Base-by-base conservation (phyloP, 1,140 invertebrate genomes). In the Drosophila navojoa region DNA sequence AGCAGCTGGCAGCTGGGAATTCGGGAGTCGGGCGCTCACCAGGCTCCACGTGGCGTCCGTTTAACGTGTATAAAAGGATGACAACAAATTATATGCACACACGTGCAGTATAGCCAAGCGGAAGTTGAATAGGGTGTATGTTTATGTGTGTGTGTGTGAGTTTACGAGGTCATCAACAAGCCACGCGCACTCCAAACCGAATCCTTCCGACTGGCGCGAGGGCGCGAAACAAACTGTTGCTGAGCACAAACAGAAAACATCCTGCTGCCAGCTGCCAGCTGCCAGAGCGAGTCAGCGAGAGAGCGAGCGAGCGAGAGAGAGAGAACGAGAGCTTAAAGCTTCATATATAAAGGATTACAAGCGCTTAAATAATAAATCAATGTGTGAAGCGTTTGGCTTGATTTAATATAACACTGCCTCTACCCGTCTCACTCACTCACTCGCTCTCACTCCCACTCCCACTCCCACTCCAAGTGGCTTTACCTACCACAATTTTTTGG, bases 181-280 rank as follows among this genome's bases (percentile, higher is more conserved):
- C 54, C 15, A 53, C 52, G 53, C 53, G 42, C 55, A 63, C 47
- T 66, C 54, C 71, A 69, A 29, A 49, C 35, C 76, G 58, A 74
- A 68, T 89, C 77, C 84, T 73, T 80, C 79, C 77, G 77, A 60
- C 69, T 22, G 50, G 50, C 47, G 77, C 85, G 70, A 89, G 77
- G 64, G 64, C 80, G 59, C 74, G 69, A 76, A 89, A 89, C 84
- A 89, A 89, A 89, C 84, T 89, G 84, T 89, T 89, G 84, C 84
- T 84, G 38, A 27, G 47, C 50, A 44, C 71, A 45, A 52, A 22
- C 29, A 54, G 32, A 59, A 52, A 22, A n/a, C 61, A 66, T 63
- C 60, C 47, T 49, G n/a, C n/a, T n/a, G n/a, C n/a, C n/a, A n/a
- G n/a, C n/a, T n/a, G 35, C 25, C 7, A 55, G 44, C 25, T 52